Evolutionary conservation across 2,113 vertebrate genomes (phyloP).

Genomic region (Sceloporus tristichus): DNA sequence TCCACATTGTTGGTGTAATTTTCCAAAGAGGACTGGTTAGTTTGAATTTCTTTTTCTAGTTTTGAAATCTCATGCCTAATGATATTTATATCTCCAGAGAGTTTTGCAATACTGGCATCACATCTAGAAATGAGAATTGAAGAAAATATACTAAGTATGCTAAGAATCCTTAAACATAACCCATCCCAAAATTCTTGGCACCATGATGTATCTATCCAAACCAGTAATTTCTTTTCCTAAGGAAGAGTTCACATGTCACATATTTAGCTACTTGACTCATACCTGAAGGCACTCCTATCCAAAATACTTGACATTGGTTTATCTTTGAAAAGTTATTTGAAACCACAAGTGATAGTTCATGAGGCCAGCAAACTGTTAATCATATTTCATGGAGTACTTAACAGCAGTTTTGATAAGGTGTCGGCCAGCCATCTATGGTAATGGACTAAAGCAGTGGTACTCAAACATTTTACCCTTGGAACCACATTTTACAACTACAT

Average conservation of each 20-base stretch:
- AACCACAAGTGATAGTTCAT: not conserved
- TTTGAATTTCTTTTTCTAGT: conserved; percentile 76
- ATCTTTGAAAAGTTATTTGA: not conserved
- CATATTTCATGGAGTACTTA: not conserved
- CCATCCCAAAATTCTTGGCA: not conserved
- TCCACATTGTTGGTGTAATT: conserved; percentile 76
- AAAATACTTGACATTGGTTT: not conserved
- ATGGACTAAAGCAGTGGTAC: not conserved
- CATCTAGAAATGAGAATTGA: conserved; percentile 76
- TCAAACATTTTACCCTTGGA: too few relatives aligned
- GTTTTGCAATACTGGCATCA: conserved; percentile 84
- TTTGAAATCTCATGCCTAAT: conserved; percentile 72
- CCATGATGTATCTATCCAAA: not conserved
- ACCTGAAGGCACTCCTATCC: not conserved
- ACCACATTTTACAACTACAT: too few relatives aligned
- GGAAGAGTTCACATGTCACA: not conserved
- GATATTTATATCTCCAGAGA: conserved; percentile 77
- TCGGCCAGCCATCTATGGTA: not conserved
- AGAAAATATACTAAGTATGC: not conserved
- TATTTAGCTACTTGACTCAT: not conserved
- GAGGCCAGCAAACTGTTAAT: too few relatives aligned
- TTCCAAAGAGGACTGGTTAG: conserved; percentile 73
- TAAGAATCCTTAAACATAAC: not conserved
- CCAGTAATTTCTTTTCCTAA: not conserved
- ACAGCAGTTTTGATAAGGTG: not conserved